Conservation (phyloP, 2,888 invertebrate genomes). For the Autographa pulchrina region DNA sequence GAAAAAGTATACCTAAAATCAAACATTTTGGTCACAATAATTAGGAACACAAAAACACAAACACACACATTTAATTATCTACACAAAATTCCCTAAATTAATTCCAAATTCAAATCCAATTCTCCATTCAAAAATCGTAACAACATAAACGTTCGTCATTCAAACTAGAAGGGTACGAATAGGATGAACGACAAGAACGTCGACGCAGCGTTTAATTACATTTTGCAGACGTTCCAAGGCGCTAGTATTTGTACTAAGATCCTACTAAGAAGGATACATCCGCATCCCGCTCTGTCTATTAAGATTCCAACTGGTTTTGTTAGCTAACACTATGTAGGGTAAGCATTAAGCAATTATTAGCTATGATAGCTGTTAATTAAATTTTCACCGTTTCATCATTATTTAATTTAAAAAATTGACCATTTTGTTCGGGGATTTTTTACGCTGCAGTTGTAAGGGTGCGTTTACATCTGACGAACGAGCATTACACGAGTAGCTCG, state of each 20-base stretch:
- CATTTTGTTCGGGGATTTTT: too few relatives aligned
- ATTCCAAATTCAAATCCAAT: slow-evolving; percentile 7
- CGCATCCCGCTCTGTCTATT: slow-evolving; percentile 17
- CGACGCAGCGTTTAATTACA: slow-evolving; percentile 44
- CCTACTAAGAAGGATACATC: slow-evolving; percentile 29
- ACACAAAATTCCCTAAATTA: neutral
- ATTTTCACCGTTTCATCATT: neutral
- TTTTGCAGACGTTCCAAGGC: slow-evolving; percentile 24
- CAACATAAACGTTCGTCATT: slow-evolving; percentile 23
- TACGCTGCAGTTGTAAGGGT: too few relatives aligned
- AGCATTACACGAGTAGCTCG: too few relatives aligned
- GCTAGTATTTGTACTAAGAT: slow-evolving; percentile 38
- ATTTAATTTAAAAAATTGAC: neutral
- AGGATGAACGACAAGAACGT: slow-evolving; percentile 40
- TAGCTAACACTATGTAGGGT: slow-evolving; percentile 17
- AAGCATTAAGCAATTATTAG: neutral
- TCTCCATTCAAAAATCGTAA: slow-evolving; percentile 20
- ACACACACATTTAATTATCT: too few relatives aligned
- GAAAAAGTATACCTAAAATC: too few relatives aligned
- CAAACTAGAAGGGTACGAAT: slow-evolving; percentile 41
- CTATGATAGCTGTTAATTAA: neutral
- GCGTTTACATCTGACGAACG: too few relatives aligned
- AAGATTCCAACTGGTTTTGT: slow-evolving; percentile 38
- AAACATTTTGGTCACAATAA: too few relatives aligned
- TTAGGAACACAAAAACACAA: too few relatives aligned